A percentile compares a stretch with the other conserved stretches of the same genome.
Evolutionary conservation across 2,113 vertebrate species (phyloP).

Genomic region (Regulus satrapa): DNA sequence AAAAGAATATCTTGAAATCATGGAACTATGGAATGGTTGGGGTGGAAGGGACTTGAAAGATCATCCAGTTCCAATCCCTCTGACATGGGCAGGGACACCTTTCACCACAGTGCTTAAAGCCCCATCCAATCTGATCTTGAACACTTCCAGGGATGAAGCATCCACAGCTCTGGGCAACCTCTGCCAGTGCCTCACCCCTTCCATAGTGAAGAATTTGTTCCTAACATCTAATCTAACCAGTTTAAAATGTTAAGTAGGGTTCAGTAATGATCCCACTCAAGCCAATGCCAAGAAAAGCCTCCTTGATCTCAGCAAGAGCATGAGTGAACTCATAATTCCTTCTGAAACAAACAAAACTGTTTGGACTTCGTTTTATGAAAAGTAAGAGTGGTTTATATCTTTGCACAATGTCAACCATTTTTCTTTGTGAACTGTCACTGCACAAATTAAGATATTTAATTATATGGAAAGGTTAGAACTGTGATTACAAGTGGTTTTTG

Average conservation of each 20-base stretch:
- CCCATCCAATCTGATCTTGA: not conserved
- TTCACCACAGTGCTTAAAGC: not conserved
- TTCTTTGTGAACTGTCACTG: not conserved
- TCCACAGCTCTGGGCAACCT: not conserved
- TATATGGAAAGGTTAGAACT: not conserved
- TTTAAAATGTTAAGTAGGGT: not conserved
- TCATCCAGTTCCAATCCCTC: not conserved
- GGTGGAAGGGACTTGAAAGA: not conserved
- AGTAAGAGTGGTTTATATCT: not conserved
- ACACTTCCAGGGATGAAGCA: not conserved
- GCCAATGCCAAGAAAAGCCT: not conserved
- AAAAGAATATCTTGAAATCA: not conserved
- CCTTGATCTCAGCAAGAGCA: slow-evolving; percentile 19
- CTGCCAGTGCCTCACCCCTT: not conserved
- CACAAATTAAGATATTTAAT: slow-evolving; percentile 16
- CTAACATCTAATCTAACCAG: not conserved
- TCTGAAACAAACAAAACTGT: slow-evolving; percentile 12
- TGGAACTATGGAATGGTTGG: not conserved
- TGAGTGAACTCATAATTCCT: not conserved
- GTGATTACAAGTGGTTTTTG: not conserved
- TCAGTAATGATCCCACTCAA: not conserved
- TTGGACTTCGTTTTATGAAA: not conserved
- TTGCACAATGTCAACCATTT: not conserved
- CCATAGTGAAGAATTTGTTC: not conserved
- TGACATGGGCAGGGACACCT: not conserved